Conservation (phyloP, 2,888 invertebrate genomes). For the Xanthorhoe spadicearia region DNA sequence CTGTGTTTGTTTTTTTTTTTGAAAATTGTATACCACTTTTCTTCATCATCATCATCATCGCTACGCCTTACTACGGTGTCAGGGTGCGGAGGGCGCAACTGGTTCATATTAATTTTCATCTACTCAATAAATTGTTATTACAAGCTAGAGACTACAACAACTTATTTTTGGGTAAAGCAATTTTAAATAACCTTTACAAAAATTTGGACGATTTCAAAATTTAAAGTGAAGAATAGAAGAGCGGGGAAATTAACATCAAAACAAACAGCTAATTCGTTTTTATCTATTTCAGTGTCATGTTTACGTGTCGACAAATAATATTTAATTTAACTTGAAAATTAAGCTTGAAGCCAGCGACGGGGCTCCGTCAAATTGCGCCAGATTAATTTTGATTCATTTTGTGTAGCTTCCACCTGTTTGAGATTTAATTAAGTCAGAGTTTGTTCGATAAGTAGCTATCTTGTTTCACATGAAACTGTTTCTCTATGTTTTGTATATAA, state of each 20-base stretch:
- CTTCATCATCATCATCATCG: too few relatives aligned
- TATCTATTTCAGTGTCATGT: conserved; percentile 45
- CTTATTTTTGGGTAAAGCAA: too few relatives aligned
- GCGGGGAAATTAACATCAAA: conserved; percentile 20
- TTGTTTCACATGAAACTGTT: conserved; percentile 70
- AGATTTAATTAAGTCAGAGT: conserved; percentile 77
- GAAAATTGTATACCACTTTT: too few relatives aligned
- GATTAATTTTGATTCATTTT: conserved; percentile 82
- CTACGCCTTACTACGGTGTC: too few relatives aligned
- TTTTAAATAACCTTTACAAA: neutral
- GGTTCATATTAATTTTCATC: too few relatives aligned
- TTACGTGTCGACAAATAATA: conserved; percentile 59
- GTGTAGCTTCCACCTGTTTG: conserved; percentile 76
- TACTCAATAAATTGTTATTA: too few relatives aligned
- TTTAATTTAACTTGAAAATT: conserved; percentile 71
- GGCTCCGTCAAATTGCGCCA: conserved; percentile 70
- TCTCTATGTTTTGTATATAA: conserved; percentile 53
- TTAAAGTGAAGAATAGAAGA: neutral
- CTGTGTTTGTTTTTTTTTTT: too few relatives aligned
- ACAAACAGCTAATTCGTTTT: conserved; percentile 41
- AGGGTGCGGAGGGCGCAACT: too few relatives aligned
- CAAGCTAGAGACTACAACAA: too few relatives aligned
- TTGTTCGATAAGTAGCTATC: conserved; percentile 75
- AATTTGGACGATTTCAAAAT: conserved; percentile 7
- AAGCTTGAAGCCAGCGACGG: conserved; percentile 63